These are phyloP conservation scores for Mellivora capensis DNA, from an alignment of 2,113 vertebrate species.

Conservation along the genomic window DNA sequence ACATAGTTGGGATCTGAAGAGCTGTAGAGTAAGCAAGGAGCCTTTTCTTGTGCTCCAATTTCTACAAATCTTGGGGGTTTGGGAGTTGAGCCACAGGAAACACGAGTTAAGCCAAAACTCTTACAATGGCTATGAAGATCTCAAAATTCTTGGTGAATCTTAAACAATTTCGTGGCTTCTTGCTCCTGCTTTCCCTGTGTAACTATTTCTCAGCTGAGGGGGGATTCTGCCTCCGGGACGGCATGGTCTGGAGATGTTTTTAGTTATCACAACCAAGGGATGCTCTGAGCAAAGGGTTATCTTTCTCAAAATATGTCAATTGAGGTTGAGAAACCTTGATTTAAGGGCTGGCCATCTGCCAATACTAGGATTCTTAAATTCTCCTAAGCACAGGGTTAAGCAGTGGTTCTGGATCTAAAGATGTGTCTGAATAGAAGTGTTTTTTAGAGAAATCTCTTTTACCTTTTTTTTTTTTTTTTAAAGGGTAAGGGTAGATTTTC, in stretches of 20 bases:
- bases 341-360: background rate
- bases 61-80: background rate
- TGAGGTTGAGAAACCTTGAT: background rate
- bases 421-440: background rate
- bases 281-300: background rate
- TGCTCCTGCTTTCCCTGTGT: background rate
- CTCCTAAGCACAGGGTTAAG: background rate
- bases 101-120: background rate
- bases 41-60: background rate
- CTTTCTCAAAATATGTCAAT: background rate
- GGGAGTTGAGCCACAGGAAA: background rate
- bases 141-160: background rate
- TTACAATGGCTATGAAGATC: background rate
- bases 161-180: background rate
- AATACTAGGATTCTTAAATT: background rate
- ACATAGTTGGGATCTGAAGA: background rate
- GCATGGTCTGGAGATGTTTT: background rate
- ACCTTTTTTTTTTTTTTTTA: background rate
- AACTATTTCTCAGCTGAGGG: background rate
- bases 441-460: background rate
- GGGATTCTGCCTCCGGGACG: background rate
- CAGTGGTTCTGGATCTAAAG: conserved; percentile 1
- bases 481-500: background rate
- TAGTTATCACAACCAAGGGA: background rate
- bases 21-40: background rate